phyloP scores from a whole-genome alignment of 2,888 invertebrate genomes.

The Agrilus cyanescens region DNA sequence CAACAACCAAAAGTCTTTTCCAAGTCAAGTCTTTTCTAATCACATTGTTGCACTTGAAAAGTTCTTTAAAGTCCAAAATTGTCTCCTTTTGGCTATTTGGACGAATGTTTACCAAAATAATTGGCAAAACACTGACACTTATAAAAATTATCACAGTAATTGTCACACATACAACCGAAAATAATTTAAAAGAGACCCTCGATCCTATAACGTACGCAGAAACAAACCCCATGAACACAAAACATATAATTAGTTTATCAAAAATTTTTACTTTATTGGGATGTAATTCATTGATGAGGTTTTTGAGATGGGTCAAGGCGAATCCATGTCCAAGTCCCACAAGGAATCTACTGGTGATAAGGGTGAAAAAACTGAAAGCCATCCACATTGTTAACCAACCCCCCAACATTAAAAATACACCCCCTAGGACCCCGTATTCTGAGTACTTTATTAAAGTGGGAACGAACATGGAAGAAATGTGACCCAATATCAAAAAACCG shows the following conservation, averaged over 20 bases:
- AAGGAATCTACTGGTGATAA: conserved; percentile 28
- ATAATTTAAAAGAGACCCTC: conserved; percentile 24
- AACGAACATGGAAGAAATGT: conserved; percentile 20
- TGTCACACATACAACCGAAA: conserved; percentile 21
- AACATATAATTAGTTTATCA: conserved; percentile 23
- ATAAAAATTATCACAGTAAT: no score
- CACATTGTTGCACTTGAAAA: conserved; percentile 22
- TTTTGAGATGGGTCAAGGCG: conserved; percentile 26
- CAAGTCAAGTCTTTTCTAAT: conserved; percentile 23
- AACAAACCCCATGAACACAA: conserved; percentile 24
- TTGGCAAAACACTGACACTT: conserved; percentile 15
- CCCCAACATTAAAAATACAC: conserved; percentile 20
- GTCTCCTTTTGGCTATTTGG: conserved; percentile 28
- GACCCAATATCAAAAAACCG: conserved; percentile 33
- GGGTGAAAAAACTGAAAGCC: conserved; percentile 24
- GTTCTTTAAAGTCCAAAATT: conserved; percentile 24
- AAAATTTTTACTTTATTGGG: conserved; percentile 17
- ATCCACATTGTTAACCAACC: conserved; percentile 33
- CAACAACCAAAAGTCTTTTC: conserved; percentile 21
- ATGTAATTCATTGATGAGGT: conserved; percentile 27
- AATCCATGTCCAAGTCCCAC: conserved; percentile 30
- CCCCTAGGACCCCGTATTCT: conserved; percentile 27
- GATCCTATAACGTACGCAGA: conserved; percentile 25
- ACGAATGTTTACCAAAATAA: conserved; percentile 21
- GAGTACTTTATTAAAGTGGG: conserved; percentile 23